Percentiles rank a stretch among this genome's conserved stretches.
These are phyloP conservation scores for Peromyscus aztecus DNA, from an alignment of 2,797 vertebrate genomes.

Conservation along the genomic window DNA sequence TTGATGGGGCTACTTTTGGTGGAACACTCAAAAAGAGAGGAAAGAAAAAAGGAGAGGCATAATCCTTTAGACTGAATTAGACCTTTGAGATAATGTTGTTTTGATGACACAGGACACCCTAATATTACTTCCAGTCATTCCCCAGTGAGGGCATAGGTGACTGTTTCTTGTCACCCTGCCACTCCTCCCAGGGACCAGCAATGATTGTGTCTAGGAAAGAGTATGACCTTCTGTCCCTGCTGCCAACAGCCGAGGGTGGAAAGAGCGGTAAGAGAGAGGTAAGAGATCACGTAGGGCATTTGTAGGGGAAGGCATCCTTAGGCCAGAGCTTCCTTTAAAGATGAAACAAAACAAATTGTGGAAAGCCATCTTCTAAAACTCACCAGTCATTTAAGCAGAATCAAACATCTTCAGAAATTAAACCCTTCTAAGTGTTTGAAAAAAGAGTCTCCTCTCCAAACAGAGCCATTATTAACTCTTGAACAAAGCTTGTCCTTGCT, in stretches of 20 bases:
- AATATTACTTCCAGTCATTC: neutral
- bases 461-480: neutral
- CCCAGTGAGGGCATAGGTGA: neutral
- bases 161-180: neutral
- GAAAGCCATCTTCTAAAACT: neutral
- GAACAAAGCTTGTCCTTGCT: neutral
- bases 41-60: neutral
- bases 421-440: neutral
- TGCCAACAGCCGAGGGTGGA: neutral
- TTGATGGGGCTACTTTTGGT: neutral
- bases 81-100: neutral
- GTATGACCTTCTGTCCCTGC: neutral
- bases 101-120: neutral
- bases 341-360: neutral
- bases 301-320: neutral
- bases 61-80: neutral
- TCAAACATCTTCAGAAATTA: slow-evolving; percentile 30
- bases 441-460: neutral
- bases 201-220: neutral
- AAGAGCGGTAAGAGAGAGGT: neutral
- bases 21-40: neutral
- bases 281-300: neutral
- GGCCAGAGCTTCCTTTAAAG: neutral
- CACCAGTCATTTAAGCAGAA: neutral
- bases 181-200: neutral